phyloP scores from a whole-genome alignment of 2,888 invertebrate species.

The Nephrocerus scutellatus region DNA sequence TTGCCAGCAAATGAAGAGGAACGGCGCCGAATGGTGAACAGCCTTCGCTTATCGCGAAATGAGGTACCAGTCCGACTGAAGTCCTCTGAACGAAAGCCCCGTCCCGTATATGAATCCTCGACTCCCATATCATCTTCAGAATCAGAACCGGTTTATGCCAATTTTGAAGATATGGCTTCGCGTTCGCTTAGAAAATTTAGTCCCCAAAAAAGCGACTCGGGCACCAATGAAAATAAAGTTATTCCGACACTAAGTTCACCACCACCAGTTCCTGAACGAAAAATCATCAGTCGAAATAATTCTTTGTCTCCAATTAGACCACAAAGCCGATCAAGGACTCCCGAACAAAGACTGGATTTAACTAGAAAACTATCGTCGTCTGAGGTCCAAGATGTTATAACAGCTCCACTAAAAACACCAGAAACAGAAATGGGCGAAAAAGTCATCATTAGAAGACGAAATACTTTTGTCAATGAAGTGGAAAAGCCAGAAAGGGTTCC shows the following conservation, averaged over 20 bases:
- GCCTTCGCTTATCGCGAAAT: conserved; percentile 34
- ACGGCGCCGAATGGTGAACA: conserved; percentile 37
- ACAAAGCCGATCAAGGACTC: conserved; percentile 39
- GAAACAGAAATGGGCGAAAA: conserved; percentile 23
- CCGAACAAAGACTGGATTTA: conserved; percentile 29
- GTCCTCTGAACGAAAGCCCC: no score
- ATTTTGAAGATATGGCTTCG: conserved; percentile 18
- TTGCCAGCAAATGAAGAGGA: conserved; percentile 39
- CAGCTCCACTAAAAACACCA: not conserved
- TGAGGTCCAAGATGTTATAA: conserved; percentile 14
- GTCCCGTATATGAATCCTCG: conserved; percentile 44
- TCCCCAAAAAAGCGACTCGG: conserved; percentile 7
- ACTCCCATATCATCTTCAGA: conserved; percentile 45
- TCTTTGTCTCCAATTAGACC: conserved; percentile 42
- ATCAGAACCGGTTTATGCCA: conserved; percentile 33
- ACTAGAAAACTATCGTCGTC: conserved; percentile 29
- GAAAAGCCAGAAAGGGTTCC: no score
- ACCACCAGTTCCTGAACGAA: conserved; percentile 24
- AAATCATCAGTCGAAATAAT: conserved; percentile 34
- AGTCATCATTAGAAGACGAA: conserved; percentile 10
- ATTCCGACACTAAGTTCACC: conserved; percentile 3
- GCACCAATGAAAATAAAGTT: conserved; percentile 16
- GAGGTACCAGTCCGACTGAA: conserved; percentile 28
- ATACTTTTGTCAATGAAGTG: no score
- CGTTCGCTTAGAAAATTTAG: conserved; percentile 20